Evolutionary conservation across 2,888 invertebrate species (phyloP).

Genomic region (Frankliniella fusca): DNA sequence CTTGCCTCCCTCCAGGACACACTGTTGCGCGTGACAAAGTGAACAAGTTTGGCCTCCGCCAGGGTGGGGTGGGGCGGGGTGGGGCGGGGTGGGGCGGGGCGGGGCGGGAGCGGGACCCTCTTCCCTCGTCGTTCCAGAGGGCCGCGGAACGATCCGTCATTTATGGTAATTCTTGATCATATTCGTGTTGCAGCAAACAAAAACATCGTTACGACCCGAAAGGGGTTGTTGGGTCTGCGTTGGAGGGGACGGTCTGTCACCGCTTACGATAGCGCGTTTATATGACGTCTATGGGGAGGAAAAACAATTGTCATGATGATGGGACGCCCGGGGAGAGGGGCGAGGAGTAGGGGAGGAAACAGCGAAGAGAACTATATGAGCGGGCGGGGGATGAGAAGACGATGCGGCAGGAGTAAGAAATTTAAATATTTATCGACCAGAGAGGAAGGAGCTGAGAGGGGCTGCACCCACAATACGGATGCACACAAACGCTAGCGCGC

Average conservation of each 20-base stretch:
- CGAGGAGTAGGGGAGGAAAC: not conserved
- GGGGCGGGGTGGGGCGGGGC: not conserved
- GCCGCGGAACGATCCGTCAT: constrained; percentile 13
- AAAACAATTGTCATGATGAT: not conserved
- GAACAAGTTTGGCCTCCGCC: not conserved
- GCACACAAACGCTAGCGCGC: too few species aligned
- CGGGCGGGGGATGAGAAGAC: not conserved
- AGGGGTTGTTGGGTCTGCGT: not conserved
- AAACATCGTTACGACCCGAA: constrained; percentile 8
- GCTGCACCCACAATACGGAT: not conserved
- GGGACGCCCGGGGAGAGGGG: not conserved
- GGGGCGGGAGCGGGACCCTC: too few species aligned
- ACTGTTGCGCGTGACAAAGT: not conserved
- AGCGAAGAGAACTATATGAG: not conserved
- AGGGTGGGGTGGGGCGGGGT: too few species aligned
- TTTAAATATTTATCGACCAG: not conserved
- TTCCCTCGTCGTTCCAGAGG: not conserved
- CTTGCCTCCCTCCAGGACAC: not conserved
- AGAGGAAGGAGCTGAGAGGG: not conserved
- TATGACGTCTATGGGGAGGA: not conserved
- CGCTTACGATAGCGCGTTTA: not conserved
- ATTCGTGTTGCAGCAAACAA: constrained; percentile 21
- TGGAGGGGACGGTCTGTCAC: not conserved
- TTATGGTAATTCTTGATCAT: constrained; percentile 12
- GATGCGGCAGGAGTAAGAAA: not conserved